These are phyloP conservation scores for Atherinomorus stipes DNA, from an alignment of 2,113 vertebrate genomes.

Conservation along the genomic window DNA sequence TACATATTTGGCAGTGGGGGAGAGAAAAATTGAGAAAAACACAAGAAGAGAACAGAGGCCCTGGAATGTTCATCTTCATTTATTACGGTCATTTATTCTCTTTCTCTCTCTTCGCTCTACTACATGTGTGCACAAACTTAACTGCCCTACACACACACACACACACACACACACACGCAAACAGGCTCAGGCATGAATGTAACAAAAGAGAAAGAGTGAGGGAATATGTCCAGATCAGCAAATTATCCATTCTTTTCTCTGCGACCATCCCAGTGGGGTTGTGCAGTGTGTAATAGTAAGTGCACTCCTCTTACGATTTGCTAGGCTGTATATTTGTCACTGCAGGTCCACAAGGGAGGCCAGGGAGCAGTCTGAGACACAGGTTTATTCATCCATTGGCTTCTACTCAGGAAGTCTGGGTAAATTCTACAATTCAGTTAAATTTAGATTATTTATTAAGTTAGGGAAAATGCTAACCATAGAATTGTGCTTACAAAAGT, in stretches of 20 bases:
- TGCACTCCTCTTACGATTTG: slow-evolving; percentile 59
- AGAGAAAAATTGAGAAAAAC: slow-evolving; percentile 67
- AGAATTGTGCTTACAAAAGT: background rate
- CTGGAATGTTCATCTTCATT: slow-evolving; percentile 77
- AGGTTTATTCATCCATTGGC: slow-evolving; percentile 55
- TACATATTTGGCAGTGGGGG: slow-evolving; percentile 75
- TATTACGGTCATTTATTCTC: slow-evolving; percentile 78
- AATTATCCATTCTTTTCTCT: slow-evolving; percentile 74
- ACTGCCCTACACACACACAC: slow-evolving; percentile 1
- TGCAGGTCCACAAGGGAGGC: slow-evolving; percentile 44
- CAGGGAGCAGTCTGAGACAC: slow-evolving; percentile 32
- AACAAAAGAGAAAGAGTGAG: slow-evolving; percentile 40
- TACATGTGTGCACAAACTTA: slow-evolving; percentile 28
- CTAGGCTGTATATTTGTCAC: slow-evolving; percentile 68
- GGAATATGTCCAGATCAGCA: slow-evolving; percentile 77
- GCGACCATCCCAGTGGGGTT: slow-evolving; percentile 45
- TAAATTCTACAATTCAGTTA: slow-evolving; percentile 16
- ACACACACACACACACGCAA: slow-evolving; percentile 1
- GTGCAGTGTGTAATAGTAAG: slow-evolving; percentile 64
- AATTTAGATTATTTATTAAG: slow-evolving; percentile 21
- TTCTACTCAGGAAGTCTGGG: slow-evolving; percentile 8
- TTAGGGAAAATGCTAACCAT: slow-evolving; percentile 1
- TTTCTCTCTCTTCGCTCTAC: slow-evolving; percentile 48
- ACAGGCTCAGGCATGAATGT: slow-evolving; percentile 11
- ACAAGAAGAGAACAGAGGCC: slow-evolving; percentile 56